phyloP scores from a whole-genome alignment of 2,797 vertebrate species.

The Trachops cirrhosus region DNA sequence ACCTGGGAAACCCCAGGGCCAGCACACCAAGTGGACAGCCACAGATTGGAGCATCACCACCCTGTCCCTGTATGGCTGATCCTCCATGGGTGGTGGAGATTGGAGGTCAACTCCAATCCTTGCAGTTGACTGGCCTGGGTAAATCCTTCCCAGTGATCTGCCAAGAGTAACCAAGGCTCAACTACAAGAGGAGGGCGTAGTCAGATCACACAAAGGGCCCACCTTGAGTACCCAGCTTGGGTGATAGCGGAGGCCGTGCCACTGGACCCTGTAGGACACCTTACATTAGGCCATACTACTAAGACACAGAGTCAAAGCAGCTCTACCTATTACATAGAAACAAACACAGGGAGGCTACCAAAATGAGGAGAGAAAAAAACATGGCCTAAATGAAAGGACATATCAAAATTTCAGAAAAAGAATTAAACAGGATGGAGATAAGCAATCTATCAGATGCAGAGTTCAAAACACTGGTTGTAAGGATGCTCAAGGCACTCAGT shows the following conservation, averaged over 20 bases:
- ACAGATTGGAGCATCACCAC: neutral
- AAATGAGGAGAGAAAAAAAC: neutral
- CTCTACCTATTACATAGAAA: neutral
- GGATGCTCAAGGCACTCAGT: neutral
- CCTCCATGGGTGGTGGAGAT: neutral
- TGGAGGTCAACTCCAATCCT: neutral
- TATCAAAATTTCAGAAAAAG: neutral
- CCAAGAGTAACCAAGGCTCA: neutral
- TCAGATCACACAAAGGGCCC: too few species aligned
- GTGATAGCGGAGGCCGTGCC: neutral
- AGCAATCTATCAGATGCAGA: neutral
- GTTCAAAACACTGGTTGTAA: neutral
- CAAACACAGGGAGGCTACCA: neutral
- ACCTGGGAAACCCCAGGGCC: neutral
- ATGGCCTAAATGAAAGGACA: neutral
- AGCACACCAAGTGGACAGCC: neutral
- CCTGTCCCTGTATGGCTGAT: neutral
- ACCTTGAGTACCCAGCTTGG: neutral
- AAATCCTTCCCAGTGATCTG: neutral
- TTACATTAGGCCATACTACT: neutral
- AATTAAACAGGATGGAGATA: neutral
- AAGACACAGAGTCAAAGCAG: neutral
- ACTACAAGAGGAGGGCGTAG: neutral
- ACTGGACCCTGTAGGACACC: neutral
- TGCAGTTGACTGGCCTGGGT: neutral